These are phyloP conservation scores for Falco naumanni DNA, from an alignment of 2,797 vertebrate species.

Conservation along the genomic window DNA sequence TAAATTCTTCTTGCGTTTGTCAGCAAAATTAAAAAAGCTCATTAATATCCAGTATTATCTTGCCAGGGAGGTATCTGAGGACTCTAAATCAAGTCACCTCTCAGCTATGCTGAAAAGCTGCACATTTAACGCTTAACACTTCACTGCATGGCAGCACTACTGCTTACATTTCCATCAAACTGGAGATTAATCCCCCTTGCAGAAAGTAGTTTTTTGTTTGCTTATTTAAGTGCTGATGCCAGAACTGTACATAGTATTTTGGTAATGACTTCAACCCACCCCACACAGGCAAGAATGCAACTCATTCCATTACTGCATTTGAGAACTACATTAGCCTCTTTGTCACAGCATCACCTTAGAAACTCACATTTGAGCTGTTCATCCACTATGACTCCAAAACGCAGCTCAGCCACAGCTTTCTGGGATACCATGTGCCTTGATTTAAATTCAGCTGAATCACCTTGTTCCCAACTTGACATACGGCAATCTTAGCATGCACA, in stretches of 20 bases:
- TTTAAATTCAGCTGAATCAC: neutral
- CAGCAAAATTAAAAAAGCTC: neutral
- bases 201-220: neutral
- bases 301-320: neutral
- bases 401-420: neutral
- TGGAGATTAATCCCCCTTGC: neutral
- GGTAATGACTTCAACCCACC: neutral
- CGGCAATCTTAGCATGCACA: neutral
- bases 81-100: neutral
- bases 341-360: neutral
- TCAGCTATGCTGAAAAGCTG: neutral
- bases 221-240: neutral
- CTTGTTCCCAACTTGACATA: neutral
- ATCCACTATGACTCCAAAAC: neutral
- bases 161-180: neutral
- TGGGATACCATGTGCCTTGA: neutral
- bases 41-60: neutral
- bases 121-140: neutral
- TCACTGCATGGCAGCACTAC: neutral
- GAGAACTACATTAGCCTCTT: neutral
- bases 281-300: fast-evolving
- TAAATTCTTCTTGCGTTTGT: neutral
- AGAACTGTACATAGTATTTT: fast-evolving
- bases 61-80: neutral
- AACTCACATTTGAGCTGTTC: neutral